A percentile compares a stretch with the other conserved stretches of the same genome.
These are phyloP conservation scores for Cryptoblepharus egeriae DNA, from an alignment of 2,797 vertebrate genomes.

Conservation along the genomic window DNA sequence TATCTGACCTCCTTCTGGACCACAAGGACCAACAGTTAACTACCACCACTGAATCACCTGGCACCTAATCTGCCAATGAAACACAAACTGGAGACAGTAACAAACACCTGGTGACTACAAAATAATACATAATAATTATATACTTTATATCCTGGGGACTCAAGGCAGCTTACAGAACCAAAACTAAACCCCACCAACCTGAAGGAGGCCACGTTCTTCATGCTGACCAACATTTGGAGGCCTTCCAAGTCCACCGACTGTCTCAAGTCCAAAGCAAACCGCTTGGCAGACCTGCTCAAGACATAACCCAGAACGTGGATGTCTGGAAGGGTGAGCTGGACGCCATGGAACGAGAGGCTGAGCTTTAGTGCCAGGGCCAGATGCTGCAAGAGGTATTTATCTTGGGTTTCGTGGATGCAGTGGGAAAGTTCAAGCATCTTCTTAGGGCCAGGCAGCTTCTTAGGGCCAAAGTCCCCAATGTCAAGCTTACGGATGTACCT, in stretches of 20 bases:
- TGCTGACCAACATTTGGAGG: constrained; percentile 80
- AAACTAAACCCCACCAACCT: constrained; percentile 81
- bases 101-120: no score
- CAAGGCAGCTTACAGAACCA: no score
- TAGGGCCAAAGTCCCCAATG: constrained; percentile 69
- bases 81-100: no score
- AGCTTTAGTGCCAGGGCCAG: constrained; percentile 78
- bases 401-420: constrained; percentile 82
- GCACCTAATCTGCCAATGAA: no score
- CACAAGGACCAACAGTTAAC: background rate
- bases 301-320: constrained; percentile 78
- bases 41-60: no score
- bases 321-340: constrained; percentile 81
- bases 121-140: no score
- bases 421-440: constrained; percentile 86
- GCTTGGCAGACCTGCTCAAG: constrained; percentile 71
- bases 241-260: constrained; percentile 82
- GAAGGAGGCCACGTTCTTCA: constrained; percentile 82
- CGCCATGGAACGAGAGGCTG: constrained; percentile 81
- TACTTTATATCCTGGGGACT: no score
- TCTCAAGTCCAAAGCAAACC: constrained; percentile 85
- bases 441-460: constrained; percentile 75
- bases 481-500: constrained; percentile 80
- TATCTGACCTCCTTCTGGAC: background rate
- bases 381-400: constrained; percentile 68